Evolutionary conservation across 2,888 invertebrate genomes (phyloP).

Genomic region (Cataglyphis albicans): DNA sequence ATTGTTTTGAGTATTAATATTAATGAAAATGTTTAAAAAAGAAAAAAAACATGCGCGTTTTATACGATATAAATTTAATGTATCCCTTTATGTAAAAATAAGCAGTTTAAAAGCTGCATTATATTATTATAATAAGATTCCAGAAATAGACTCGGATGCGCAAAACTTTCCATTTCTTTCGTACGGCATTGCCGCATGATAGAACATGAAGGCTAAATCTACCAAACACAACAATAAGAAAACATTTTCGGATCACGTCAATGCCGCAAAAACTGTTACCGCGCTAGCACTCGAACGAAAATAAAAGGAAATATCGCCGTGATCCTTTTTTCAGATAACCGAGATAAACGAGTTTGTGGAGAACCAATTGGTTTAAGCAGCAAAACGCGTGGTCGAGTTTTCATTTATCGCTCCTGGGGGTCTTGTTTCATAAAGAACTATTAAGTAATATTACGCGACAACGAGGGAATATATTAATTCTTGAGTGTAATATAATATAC

Average conservation of each 20-base stretch:
- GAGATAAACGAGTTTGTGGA: conserved; percentile 32
- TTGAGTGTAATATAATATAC: background rate
- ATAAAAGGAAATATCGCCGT: background rate
- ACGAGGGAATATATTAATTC: background rate
- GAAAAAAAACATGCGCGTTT: background rate
- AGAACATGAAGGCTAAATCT: conserved; percentile 10
- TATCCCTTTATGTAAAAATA: background rate
- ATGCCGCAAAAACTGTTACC: conserved; percentile 4
- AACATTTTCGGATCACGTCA: conserved; percentile 1
- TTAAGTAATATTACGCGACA: background rate
- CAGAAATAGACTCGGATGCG: background rate
- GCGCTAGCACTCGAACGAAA: background rate
- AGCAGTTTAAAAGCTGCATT: background rate
- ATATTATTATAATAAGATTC: background rate
- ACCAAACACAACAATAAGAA: conserved; percentile 11
- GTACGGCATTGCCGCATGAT: background rate
- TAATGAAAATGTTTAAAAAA: background rate
- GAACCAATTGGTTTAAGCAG: conserved; percentile 29
- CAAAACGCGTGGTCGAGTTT: conserved; percentile 46
- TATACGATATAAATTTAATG: background rate
- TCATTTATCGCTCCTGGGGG: conserved; percentile 33
- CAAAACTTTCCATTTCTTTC: conserved; percentile 12
- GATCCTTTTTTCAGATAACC: conserved; percentile 16
- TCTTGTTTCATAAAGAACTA: conserved; percentile 7
- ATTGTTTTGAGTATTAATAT: background rate